Percentiles rank a stretch among this genome's conserved stretches.
Evolutionary conservation across 30 jellyfish, hydroid and myxozoan genomes (phyloP).

Genomic region (Catostylus mosaicus): DNA sequence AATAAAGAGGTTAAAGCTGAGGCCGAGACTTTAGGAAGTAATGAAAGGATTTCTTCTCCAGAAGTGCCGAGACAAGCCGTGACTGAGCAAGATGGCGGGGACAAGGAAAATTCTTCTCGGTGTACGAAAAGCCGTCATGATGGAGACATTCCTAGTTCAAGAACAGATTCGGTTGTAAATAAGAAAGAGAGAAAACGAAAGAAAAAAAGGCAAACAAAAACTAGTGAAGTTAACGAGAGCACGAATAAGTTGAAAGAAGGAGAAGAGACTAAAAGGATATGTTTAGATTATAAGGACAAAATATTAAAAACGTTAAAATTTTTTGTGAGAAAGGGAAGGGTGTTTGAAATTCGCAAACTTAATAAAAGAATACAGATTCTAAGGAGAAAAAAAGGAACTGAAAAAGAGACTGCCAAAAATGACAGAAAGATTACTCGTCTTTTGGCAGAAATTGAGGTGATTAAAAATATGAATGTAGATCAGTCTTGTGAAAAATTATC

Average conservation of each 20-base stretch:
- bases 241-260: no score
- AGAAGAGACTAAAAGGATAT: no score
- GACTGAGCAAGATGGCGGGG: no score
- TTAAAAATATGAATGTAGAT: constrained; percentile 24
- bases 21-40: not conserved
- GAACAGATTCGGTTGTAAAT: no score
- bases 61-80: not conserved
- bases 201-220: no score
- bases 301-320: not conserved
- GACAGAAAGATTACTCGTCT: constrained; percentile 39
- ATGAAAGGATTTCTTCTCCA: not conserved
- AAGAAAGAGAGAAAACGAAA: no score
- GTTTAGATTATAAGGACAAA: not conserved
- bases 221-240: no score
- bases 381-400: constrained; percentile 45
- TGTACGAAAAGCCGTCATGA: no score
- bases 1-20: no score
- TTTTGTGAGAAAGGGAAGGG: constrained; percentile 43
- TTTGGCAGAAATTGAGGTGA: not conserved
- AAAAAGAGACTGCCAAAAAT: constrained; percentile 28
- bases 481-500: not conserved
- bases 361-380: constrained; percentile 30
- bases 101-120: no score
- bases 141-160: no score
- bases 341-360: constrained; percentile 36